Percentiles rank a stretch among this genome's conserved stretches.
Conservation (phyloP, 1,140 invertebrate genomes). For the Drosophila persimilis region DNA sequence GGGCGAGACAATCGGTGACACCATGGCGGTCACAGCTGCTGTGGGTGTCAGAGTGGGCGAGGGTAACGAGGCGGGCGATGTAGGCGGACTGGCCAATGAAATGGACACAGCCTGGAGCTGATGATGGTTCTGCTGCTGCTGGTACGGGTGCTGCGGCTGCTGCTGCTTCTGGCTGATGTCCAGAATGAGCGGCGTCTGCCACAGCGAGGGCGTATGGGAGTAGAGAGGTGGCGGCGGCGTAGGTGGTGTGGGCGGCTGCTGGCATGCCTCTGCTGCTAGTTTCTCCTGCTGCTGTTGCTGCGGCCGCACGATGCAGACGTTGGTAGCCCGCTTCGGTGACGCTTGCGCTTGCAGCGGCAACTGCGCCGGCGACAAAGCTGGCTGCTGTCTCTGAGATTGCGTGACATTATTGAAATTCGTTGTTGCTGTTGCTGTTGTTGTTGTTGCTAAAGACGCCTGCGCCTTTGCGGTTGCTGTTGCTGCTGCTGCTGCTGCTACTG, state of each 20-base stretch:
- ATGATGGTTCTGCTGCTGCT: slow-evolving; percentile 33
- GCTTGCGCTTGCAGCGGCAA: slow-evolving; percentile 54
- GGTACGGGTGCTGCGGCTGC: slow-evolving; percentile 17
- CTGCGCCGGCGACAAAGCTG: slow-evolving; percentile 48
- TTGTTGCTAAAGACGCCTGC: slow-evolving; percentile 64
- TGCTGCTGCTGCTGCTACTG: slow-evolving; percentile 23
- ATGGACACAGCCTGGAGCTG: slow-evolving; percentile 51
- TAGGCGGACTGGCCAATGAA: slow-evolving; percentile 69
- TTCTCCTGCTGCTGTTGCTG: slow-evolving; percentile 70
- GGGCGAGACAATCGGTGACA: slow-evolving; percentile 69
- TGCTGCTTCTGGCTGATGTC: slow-evolving; percentile 60
- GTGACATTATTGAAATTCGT: slow-evolving; percentile 79
- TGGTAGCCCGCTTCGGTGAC: slow-evolving; percentile 64
- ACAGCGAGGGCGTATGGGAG: slow-evolving; percentile 74
- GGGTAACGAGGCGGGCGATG: slow-evolving; percentile 76
- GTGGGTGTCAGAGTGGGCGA: slow-evolving; percentile 58
- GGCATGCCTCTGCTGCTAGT: slow-evolving; percentile 38
- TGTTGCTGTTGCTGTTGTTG: slow-evolving; percentile 41
- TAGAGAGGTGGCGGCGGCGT: slow-evolving; percentile 61
- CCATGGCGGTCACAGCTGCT: slow-evolving; percentile 72
- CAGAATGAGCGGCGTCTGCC: slow-evolving; percentile 78
- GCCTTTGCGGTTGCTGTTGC: slow-evolving; percentile 48
- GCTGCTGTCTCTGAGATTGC: slow-evolving; percentile 71
- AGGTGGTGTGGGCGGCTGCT: slow-evolving; percentile 34
- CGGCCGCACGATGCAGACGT: slow-evolving; percentile 76